phyloP scores from a whole-genome alignment of 2,113 vertebrate genomes.

The Campylorhamphus procurvoides region DNA sequence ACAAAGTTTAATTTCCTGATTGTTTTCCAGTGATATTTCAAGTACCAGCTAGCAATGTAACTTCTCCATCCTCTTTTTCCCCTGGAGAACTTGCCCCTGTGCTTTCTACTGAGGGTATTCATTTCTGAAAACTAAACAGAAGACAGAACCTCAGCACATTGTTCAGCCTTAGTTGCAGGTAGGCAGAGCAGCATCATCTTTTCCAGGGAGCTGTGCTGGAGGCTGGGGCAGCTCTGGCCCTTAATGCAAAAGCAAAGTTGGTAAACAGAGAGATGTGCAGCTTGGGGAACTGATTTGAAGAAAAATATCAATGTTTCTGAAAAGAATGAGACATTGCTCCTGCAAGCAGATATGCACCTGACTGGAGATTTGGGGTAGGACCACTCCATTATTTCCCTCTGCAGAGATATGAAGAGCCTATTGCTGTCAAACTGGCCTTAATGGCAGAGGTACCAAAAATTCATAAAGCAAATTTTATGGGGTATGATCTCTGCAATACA shows the following conservation, averaged over 20 bases:
- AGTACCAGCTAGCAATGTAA: neutral
- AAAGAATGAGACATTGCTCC: neutral
- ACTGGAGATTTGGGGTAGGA: neutral
- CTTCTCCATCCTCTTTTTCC: neutral
- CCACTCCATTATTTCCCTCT: neutral
- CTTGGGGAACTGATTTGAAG: neutral
- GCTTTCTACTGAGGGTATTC: neutral
- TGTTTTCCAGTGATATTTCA: neutral
- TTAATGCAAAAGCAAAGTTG: neutral
- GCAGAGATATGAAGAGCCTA: neutral
- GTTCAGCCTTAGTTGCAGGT: neutral
- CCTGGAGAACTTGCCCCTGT: too few relatives aligned
- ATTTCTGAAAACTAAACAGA: neutral
- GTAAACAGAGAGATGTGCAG: neutral
- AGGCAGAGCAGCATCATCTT: neutral
- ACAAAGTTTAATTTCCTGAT: neutral
- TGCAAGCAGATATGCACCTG: neutral
- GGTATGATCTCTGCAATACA: neutral
- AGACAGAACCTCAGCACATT: neutral
- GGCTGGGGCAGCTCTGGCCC: neutral
- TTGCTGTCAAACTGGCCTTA: neutral
- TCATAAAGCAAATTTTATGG: neutral
- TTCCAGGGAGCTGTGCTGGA: neutral
- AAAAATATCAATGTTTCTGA: neutral
- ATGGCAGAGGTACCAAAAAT: neutral